A percentile compares a stretch with the other conserved stretches of the same genome.
Conservation (phyloP, 2,888 invertebrate species). For the Daptonema setosum region DNA sequence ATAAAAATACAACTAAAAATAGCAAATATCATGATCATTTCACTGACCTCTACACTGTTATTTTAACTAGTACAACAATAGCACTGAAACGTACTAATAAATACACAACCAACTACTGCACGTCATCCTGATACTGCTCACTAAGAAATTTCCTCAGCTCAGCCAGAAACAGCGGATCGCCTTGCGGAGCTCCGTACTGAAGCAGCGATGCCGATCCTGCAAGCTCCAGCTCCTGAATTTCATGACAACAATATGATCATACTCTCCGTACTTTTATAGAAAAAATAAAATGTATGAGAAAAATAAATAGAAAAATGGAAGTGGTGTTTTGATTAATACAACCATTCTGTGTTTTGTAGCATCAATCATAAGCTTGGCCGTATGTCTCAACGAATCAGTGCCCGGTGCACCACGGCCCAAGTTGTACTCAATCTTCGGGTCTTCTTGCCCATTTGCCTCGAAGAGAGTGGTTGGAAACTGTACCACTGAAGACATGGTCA, state of each 20-base stretch:
- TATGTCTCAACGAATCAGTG: slow-evolving; percentile 1
- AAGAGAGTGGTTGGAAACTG: too few species aligned
- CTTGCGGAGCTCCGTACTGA: slow-evolving; percentile 10
- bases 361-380: slow-evolving; percentile 8
- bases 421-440: background rate
- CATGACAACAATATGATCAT: background rate
- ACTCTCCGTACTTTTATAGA: background rate
- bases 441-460: too few species aligned
- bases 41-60: too few species aligned
- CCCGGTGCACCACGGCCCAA: background rate
- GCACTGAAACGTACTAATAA: too few species aligned
- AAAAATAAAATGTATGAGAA: too few species aligned
- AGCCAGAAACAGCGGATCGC: slow-evolving; percentile 8
- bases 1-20: too few species aligned
- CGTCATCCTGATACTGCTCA: background rate
- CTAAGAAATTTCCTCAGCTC: slow-evolving; percentile 8
- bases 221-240: slow-evolving; percentile 3
- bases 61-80: too few species aligned
- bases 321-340: too few species aligned
- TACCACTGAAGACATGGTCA: too few species aligned
- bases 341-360: slow-evolving; percentile 8
- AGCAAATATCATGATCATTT: too few species aligned
- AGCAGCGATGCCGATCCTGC: slow-evolving; percentile 5
- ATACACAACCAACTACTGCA: background rate
- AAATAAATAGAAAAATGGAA: too few species aligned